Evolutionary conservation across 2,113 vertebrate genomes (phyloP).

Genomic region (Phoenicopterus ruber): DNA sequence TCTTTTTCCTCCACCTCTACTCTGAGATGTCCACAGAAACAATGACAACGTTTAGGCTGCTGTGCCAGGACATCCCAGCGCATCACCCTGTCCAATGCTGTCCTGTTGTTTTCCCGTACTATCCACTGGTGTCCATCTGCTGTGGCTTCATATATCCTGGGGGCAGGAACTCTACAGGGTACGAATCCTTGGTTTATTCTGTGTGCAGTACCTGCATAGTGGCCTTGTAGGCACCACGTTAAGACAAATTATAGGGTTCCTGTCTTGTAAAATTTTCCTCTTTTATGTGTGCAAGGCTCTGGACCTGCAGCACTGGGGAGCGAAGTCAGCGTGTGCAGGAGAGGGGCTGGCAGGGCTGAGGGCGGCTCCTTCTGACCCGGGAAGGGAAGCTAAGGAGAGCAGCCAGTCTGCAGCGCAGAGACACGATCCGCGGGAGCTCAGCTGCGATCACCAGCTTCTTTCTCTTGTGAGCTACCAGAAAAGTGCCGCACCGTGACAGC

Average conservation of each 20-base stretch:
- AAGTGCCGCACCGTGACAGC: neutral
- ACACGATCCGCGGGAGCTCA: accelerated
- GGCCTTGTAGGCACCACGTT: neutral
- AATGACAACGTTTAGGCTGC: neutral
- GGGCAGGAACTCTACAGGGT: neutral
- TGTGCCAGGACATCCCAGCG: neutral
- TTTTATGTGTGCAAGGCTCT: neutral
- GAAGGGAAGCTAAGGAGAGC: neutral
- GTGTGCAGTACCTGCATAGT: neutral
- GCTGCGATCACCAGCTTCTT: neutral
- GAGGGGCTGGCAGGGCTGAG: neutral
- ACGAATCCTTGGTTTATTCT: neutral
- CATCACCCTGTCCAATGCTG: neutral
- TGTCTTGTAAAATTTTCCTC: neutral
- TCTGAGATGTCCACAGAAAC: neutral
- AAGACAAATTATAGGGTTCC: neutral
- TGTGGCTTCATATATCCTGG: neutral
- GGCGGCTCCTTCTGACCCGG: accelerated
- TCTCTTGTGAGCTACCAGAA: neutral
- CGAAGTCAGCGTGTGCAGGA: neutral
- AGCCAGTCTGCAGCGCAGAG: neutral
- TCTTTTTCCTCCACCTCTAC: neutral
- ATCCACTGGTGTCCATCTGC: neutral
- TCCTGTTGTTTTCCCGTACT: neutral
- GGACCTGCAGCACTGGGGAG: neutral